phyloP scores from a whole-genome alignment of 2,797 vertebrate genomes.

The Lagorchestes hirsutus region DNA sequence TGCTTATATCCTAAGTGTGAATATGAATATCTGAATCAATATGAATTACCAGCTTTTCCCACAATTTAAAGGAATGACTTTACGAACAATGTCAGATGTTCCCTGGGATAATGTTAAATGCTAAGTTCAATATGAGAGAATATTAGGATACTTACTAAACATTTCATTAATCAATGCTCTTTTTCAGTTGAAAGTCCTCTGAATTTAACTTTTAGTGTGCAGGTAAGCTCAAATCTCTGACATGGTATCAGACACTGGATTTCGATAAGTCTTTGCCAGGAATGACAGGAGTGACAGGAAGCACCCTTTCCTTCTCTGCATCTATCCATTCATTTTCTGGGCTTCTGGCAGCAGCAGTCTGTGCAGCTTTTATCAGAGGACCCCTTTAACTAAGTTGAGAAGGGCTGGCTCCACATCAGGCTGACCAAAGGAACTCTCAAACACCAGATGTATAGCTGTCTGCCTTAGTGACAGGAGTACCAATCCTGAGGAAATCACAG shows the following conservation, averaged over 20 bases:
- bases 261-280: background rate
- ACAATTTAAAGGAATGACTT: background rate
- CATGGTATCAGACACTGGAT: background rate
- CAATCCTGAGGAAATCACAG: background rate
- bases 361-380: background rate
- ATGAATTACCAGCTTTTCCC: background rate
- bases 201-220: background rate
- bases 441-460: background rate
- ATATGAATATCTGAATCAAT: conserved; percentile 28
- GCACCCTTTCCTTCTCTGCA: background rate
- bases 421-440: background rate
- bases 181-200: background rate
- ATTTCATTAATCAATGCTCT: background rate
- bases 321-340: background rate
- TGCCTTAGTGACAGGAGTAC: background rate
- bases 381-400: background rate
- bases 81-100: conserved; percentile 9
- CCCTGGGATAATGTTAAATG: conserved; percentile 21
- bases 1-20: background rate
- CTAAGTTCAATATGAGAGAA: background rate
- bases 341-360: background rate
- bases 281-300: background rate
- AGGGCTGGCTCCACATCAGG: background rate
- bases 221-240: conserved; percentile 6
- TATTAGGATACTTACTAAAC: background rate